Evolutionary conservation across 2,113 vertebrate genomes (phyloP).

Genomic region (Chaenocephalus aceratus): DNA sequence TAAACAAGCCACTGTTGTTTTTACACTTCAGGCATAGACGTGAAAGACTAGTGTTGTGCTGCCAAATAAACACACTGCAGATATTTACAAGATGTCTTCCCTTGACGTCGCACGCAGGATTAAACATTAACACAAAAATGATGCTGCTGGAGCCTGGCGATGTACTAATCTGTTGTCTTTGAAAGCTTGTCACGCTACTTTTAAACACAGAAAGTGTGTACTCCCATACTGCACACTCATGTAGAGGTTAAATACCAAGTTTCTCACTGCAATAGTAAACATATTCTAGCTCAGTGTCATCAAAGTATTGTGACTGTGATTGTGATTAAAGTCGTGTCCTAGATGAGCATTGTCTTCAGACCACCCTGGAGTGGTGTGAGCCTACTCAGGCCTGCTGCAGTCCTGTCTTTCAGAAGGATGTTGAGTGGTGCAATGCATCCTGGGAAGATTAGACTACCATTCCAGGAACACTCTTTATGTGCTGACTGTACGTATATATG

Average conservation of each 20-base stretch:
- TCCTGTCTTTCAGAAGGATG: slow-evolving; percentile 23
- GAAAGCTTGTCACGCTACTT: slow-evolving; percentile 34
- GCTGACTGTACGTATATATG: not conserved
- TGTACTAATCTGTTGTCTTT: slow-evolving; percentile 48
- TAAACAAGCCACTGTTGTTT: slow-evolving; percentile 67
- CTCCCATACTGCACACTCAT: slow-evolving; percentile 12
- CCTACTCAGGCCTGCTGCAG: slow-evolving; percentile 32
- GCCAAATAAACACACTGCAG: slow-evolving; percentile 65
- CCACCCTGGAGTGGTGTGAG: slow-evolving; percentile 40
- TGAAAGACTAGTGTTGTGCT: slow-evolving; percentile 35
- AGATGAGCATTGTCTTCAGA: slow-evolving; percentile 26
- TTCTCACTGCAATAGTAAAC: slow-evolving; percentile 29
- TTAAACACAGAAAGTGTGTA: slow-evolving; percentile 12
- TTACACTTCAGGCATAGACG: slow-evolving; percentile 25
- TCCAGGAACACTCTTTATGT: not conserved
- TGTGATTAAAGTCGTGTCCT: slow-evolving; percentile 4
- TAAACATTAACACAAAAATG: slow-evolving; percentile 49
- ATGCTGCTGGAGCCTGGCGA: slow-evolving; percentile 40
- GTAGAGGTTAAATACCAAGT: slow-evolving; percentile 39
- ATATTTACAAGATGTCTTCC: slow-evolving; percentile 55
- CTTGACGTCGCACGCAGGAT: slow-evolving; percentile 32
- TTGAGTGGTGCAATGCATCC: slow-evolving; percentile 40
- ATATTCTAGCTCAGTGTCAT: slow-evolving; percentile 9
- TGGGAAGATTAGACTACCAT: slow-evolving; percentile 10
- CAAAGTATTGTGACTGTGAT: not conserved